Evolutionary conservation across 2,113 vertebrate species (phyloP), one percentile per base, ranked within the genome.

Genomic region (Hepsetus odoe): DNA sequence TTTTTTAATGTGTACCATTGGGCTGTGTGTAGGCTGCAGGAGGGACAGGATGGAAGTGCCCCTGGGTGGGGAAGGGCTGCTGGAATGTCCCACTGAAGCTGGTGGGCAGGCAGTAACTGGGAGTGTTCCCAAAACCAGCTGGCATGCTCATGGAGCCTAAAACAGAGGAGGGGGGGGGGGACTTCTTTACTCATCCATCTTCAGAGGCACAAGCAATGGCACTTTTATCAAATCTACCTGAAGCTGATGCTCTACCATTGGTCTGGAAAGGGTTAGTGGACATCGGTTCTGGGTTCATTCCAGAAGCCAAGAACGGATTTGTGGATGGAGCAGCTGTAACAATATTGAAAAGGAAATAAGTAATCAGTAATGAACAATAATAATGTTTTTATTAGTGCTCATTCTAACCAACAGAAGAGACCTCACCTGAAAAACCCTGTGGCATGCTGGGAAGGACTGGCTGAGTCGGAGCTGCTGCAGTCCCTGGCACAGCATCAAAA

Each of bases 61-160:
- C 93, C 86, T 97, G 96, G 84, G 94, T 86, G 5, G 97, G 95
- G 88, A 98, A 97, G 69, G 94, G 96, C 86, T 96, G 97, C 87
- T 96, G 96, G 91, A 98, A 98, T 87, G 91, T 96, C 91, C 96
- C 96, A 77, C 97, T 99, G 85, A 96, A 98, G 91, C 97, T 99
- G 91, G 96, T 97, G 89, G 97, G 97, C 86, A 99, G 96, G 93
- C 95, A 97, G 82, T 94, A 99, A 74, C 95, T 93, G 35, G 97
- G 91, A 42, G 95, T 92, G 81, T 95, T 95, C 86, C 96, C 95
- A 81, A 99, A 99, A 77, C 96, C 96, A 16, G 97, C 90, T 0
- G 97, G 97, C 97, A 99, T 99, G 91, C 97, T 99, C 96, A 99
- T 94, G 69, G 97, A 98, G 18, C 95, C 97, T 33, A 96, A 95